Base-by-base conservation (phyloP, 2,113 vertebrate genomes). In the Catharus bicknelli region DNA sequence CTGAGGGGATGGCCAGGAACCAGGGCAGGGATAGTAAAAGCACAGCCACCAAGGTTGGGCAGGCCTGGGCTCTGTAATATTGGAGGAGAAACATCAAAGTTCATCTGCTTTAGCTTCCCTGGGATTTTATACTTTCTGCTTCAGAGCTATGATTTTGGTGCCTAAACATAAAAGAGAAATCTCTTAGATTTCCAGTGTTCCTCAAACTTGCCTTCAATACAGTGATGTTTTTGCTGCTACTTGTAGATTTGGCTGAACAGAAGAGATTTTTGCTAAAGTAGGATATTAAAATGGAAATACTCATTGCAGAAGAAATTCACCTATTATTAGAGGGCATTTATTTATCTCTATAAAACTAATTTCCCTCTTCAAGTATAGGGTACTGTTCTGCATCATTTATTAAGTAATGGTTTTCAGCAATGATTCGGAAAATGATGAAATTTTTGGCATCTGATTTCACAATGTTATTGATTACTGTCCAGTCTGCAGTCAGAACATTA, bases 361-460 rank as follows among this genome's bases (percentile, higher is more conserved):
- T 75, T 88, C 76, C 58, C 38, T 63, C 68, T 87, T 69, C 55
- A 92, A 88, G 32, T 69, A 38, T 21, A 81, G 16, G 21, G 21
- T 88, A 69, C 20, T 38, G 16, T 51, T 89, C 77, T 76, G 17
- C 21, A 68, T 47, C 5, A 32, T 76, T 82, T 88, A 54, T 58
- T 66, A 63, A 80, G 51, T 50, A 83, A 75, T 2, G 0, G 2
- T 78, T 90, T 90, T 47, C 66, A 57, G 43, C 22, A 73, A 34
- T 29, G 15, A 48, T 42, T 78, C 0, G 4, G 27, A 85, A 76
- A 70, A 78, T 58, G 5, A 66, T 34, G 13, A 69, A 51, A 62
- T 66, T 82, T 91, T 87, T 94, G 73, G 36, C 53, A 64, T 67
- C 34, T 51, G 53, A 63, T 91, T 88, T 93, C 87, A 88, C 43